A percentile compares a stretch with the other conserved stretches of the same genome.
Evolutionary conservation across 1,140 invertebrate species (phyloP).

Genomic region (Meloidogyne chitwoodi): DNA sequence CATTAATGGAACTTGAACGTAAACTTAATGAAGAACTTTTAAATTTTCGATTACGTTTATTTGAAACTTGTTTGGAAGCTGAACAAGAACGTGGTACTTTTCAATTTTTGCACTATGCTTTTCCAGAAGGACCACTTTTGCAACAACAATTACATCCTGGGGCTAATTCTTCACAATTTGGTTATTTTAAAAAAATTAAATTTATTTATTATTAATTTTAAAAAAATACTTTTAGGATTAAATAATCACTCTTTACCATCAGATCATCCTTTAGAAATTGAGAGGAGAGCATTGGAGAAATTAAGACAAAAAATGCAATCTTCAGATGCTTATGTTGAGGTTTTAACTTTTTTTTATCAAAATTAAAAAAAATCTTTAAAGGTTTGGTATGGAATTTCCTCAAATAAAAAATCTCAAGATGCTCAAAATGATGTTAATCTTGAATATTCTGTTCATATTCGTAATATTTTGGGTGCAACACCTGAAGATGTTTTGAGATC

Average conservation of each 20-base stretch:
- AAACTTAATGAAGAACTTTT: conserved; percentile 34
- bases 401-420: not conserved
- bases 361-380: not conserved
- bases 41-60: conserved; percentile 40
- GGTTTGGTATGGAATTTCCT: not conserved
- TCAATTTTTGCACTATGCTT: conserved; percentile 42
- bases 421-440: conserved; percentile 3
- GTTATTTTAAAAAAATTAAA: too few relatives aligned
- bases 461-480: conserved; percentile 37
- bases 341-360: conserved; percentile 20
- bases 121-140: conserved; percentile 48
- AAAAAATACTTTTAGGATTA: conserved; percentile 21
- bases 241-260: conserved; percentile 31
- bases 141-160: not conserved
- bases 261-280: conserved; percentile 34
- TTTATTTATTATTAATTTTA: not conserved
- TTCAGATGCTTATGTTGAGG: conserved; percentile 34
- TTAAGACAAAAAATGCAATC: conserved; percentile 34
- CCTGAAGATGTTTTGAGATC: conserved; percentile 22
- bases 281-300: conserved; percentile 30
- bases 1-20: conserved; percentile 33
- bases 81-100: conserved; percentile 34
- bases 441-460: conserved; percentile 30
- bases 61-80: conserved; percentile 28
- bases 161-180: not conserved